phyloP scores from a whole-genome alignment of 2,113 vertebrate species.

The Sardina pilchardus region DNA sequence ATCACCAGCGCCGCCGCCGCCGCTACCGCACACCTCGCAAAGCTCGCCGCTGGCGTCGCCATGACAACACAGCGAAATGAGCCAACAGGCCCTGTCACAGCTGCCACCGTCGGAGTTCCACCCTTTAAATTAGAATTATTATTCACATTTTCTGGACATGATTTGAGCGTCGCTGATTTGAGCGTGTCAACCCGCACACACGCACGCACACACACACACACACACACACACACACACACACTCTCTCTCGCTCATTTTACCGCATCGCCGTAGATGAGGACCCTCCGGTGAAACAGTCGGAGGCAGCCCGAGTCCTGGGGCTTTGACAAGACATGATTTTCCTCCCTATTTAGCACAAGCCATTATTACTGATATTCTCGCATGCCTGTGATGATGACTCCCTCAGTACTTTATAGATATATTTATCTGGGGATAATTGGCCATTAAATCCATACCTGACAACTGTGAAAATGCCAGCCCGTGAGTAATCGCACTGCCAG shows the following conservation, averaged over 20 bases:
- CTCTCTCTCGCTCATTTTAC: not conserved
- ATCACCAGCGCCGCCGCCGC: no score
- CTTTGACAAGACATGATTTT: constrained; percentile 70
- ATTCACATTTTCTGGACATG: constrained; percentile 19
- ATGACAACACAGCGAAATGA: not conserved
- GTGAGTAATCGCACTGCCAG: constrained; percentile 76
- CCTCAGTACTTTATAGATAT: constrained; percentile 71
- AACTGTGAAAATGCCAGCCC: constrained; percentile 76
- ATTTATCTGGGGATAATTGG: constrained; percentile 79
- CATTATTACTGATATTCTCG: constrained; percentile 72
- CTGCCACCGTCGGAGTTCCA: not conserved
- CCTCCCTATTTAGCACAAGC: constrained; percentile 65
- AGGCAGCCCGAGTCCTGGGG: constrained; percentile 59
- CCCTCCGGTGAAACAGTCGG: constrained; percentile 53
- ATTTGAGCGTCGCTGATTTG: constrained; percentile 14
- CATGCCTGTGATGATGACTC: constrained; percentile 60
- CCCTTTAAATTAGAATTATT: constrained; percentile 17
- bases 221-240: constrained; percentile 11
- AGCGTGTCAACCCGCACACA: constrained; percentile 1
- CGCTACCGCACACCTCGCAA: not conserved
- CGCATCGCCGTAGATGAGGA: not conserved
- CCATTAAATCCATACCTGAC: constrained; percentile 78
- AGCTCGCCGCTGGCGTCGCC: not conserved
- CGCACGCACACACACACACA: not conserved
- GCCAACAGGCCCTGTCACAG: constrained; percentile 1